These are phyloP conservation scores for Sarcophilus harrisii DNA, from an alignment of 2,797 vertebrate genomes.

Conservation along the genomic window DNA sequence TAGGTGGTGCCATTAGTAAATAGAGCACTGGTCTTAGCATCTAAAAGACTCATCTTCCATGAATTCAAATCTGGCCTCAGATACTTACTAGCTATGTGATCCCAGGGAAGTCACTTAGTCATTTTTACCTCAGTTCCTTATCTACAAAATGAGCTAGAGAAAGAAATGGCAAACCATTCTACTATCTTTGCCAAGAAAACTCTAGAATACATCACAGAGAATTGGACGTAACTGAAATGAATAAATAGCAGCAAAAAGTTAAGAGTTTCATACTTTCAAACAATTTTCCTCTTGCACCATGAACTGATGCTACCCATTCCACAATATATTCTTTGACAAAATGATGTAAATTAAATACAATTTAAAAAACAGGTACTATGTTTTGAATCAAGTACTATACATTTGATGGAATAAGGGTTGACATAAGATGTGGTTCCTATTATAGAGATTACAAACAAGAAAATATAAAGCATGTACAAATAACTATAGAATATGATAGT, in stretches of 20 bases:
- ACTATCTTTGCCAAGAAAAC: neutral
- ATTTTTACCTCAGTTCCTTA: neutral
- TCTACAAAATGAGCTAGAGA: slow-evolving; percentile 37
- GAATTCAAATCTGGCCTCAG: slow-evolving; percentile 21
- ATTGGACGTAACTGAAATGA: neutral
- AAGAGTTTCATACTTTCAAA: neutral
- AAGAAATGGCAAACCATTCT: neutral
- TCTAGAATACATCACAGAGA: neutral
- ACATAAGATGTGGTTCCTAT: neutral
- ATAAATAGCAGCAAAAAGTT: neutral
- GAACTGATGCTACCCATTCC: neutral
- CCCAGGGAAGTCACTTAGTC: slow-evolving; percentile 12
- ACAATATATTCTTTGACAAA: neutral
- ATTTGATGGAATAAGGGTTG: neutral
- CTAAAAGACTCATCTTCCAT: neutral
- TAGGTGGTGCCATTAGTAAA: neutral
- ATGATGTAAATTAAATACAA: neutral
- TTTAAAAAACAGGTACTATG: neutral
- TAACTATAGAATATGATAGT: neutral
- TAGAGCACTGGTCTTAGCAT: slow-evolving; percentile 18
- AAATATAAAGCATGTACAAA: neutral
- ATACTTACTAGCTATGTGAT: neutral
- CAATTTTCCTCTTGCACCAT: neutral
- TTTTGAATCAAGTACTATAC: neutral
- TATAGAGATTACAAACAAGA: neutral